phyloP scores from a whole-genome alignment of 2,888 invertebrate genomes.

The Brachylomia viminalis region DNA sequence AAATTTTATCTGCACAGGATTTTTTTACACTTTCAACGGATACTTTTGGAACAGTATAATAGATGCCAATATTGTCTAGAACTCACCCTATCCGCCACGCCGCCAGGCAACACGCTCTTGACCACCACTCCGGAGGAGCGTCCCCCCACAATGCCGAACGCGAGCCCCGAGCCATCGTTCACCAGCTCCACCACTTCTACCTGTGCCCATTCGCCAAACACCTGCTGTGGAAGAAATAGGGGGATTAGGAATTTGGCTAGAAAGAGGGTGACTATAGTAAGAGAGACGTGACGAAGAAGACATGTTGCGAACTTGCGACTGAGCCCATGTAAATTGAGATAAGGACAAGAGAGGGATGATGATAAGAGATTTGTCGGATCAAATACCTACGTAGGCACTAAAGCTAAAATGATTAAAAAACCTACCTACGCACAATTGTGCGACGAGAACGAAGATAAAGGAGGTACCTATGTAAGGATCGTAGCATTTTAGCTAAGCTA shows the following conservation, averaged over 20 bases:
- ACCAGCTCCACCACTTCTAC: constrained; percentile 98
- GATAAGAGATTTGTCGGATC: not conserved
- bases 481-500: too few species aligned
- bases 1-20: too few species aligned
- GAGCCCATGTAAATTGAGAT: not conserved
- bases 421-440: not conserved
- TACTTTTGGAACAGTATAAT: too few species aligned
- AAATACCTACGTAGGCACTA: not conserved
- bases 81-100: constrained; percentile 97
- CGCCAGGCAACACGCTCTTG: constrained; percentile 98
- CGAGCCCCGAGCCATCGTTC: constrained; percentile 97
- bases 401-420: not conserved
- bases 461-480: not conserved
- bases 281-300: not conserved
- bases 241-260: constrained; percentile 2
- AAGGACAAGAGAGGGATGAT: not conserved
- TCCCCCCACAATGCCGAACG: constrained; percentile 98
- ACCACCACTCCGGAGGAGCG: constrained; percentile 98
- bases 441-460: not conserved
- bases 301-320: not conserved
- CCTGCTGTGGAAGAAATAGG: constrained; percentile 88
- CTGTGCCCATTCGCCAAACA: constrained; percentile 99
- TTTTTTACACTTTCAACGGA: too few species aligned
- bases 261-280: not conserved
- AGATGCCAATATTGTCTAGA: not conserved